phyloP scores from a whole-genome alignment of 2,797 vertebrate genomes.

The Scleropages formosus region DNA sequence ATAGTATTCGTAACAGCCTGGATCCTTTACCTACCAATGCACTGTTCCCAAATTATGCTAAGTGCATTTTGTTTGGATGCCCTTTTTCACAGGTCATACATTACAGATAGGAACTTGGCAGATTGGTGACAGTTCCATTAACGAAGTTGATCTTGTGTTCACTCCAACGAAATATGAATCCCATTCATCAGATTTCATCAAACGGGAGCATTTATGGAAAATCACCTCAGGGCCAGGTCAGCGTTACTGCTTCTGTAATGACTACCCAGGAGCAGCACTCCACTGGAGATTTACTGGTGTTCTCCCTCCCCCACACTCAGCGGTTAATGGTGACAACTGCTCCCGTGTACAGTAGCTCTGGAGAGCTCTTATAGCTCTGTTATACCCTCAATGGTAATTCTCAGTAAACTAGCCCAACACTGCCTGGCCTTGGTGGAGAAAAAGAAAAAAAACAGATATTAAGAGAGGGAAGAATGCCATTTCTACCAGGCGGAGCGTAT shows the following conservation, averaged over 20 bases:
- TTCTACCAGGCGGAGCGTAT: neutral
- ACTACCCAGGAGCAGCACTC: slow-evolving; percentile 19
- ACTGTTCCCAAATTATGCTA: neutral
- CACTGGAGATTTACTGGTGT: slow-evolving; percentile 29
- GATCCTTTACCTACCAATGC: neutral
- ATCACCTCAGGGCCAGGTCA: neutral
- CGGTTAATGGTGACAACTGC: slow-evolving; percentile 25
- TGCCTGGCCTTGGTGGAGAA: neutral
- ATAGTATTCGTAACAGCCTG: no score
- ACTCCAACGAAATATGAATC: neutral
- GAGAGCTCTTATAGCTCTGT: neutral
- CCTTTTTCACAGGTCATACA: neutral
- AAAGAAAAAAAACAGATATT: neutral
- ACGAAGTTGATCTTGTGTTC: neutral
- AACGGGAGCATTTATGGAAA: slow-evolving; percentile 9
- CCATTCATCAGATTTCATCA: slow-evolving; percentile 18
- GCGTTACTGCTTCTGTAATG: slow-evolving; percentile 15
- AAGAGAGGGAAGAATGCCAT: neutral
- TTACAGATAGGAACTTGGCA: neutral
- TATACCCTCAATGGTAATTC: slow-evolving; percentile 16
- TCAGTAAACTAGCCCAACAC: slow-evolving; percentile 13
- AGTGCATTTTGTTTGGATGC: neutral
- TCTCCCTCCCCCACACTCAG: neutral
- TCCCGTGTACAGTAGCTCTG: neutral
- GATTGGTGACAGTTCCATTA: neutral